Evolutionary conservation across 1,140 invertebrate species (phyloP), one percentile per base, ranked within the genome.

Genomic region (Manduca sexta): DNA sequence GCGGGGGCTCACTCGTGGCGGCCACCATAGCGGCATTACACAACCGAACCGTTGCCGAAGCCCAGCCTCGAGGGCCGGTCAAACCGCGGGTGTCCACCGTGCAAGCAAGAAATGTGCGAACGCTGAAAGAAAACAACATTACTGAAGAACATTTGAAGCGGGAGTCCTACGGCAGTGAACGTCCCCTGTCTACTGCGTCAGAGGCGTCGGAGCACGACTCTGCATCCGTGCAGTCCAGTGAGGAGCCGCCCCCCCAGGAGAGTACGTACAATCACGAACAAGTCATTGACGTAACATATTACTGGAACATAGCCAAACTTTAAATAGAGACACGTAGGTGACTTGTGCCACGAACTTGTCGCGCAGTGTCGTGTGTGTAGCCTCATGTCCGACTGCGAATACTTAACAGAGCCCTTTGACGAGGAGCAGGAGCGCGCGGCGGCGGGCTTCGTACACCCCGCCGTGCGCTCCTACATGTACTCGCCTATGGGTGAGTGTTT

Each of bases 381-480:
- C 75, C 72, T 75, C 75, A 84, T 84, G 83, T 84, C 80, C 60
- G 83, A 86, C 72, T 76, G 73, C 56, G 78, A 84, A 64, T 84
- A 75, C 64, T 63, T 83, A 41, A 82, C 75, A 45, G 81, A 82
- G 48, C 80, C 79, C 66, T 66, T 77, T 38, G 84, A 86, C 55
- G 84, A 84, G 66, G 78, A 77, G 21, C 76, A 74, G 65, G 77
- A 80, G 60, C 74, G 73, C 44, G 38, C 74, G 67, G 72, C 65
- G 57, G 70, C 56, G 43, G 75, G 69, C 56, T 81, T 66, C 43
- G 62, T 77, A 49, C 85, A 81, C 50, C 80, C 85, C 49, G 81
- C 85, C 64, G 74, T 85, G 60, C 82, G 84, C 65, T 87, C 85
- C 66, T 86, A 81, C 58, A 83, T 86, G 77, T 87, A 87, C 72